Evolutionary conservation across 2,888 invertebrate genomes (phyloP).

Genomic region (Onchidella celtica): DNA sequence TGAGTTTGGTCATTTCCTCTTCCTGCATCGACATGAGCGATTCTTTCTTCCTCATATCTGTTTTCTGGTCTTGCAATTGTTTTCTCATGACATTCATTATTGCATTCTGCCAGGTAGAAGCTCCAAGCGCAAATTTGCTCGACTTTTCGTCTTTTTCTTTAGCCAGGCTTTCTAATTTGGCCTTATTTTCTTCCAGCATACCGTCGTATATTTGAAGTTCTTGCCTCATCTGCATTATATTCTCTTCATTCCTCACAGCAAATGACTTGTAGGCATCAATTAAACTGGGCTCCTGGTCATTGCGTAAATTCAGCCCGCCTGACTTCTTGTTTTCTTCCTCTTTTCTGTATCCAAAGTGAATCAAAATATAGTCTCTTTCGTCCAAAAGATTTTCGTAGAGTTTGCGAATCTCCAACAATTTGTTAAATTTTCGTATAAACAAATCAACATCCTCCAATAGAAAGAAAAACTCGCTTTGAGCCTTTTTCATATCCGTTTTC

Average conservation of each 20-base stretch:
- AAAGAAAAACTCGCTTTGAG: no score
- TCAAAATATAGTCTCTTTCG: slow-evolving; percentile 66
- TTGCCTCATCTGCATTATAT: no score
- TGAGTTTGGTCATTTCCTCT: slow-evolving; percentile 60
- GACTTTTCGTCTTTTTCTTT: slow-evolving; percentile 43
- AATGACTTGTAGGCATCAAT: no score
- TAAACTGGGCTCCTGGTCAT: no score
- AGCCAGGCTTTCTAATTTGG: no score
- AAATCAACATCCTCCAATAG: slow-evolving; percentile 63
- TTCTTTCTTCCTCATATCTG: slow-evolving; percentile 62
- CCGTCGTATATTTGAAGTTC: no score
- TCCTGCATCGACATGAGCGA: slow-evolving; percentile 55
- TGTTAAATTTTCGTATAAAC: slow-evolving; percentile 60
- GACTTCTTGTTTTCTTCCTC: slow-evolving; percentile 45
- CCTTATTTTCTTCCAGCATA: no score
- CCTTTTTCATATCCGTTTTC: no score
- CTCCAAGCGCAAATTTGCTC: slow-evolving; percentile 57
- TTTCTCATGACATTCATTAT: slow-evolving; percentile 69
- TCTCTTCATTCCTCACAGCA: no score
- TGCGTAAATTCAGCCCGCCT: no score
- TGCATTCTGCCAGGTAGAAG: slow-evolving; percentile 66
- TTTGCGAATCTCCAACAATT: slow-evolving; percentile 57
- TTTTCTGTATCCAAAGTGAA: slow-evolving; percentile 62
- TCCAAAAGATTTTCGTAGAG: slow-evolving; percentile 64
- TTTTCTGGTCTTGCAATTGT: slow-evolving; percentile 66